Evolutionary conservation across 2,888 invertebrate genomes (phyloP), one percentile per base, ranked within the genome.

Genomic region (Euclidia mi): DNA sequence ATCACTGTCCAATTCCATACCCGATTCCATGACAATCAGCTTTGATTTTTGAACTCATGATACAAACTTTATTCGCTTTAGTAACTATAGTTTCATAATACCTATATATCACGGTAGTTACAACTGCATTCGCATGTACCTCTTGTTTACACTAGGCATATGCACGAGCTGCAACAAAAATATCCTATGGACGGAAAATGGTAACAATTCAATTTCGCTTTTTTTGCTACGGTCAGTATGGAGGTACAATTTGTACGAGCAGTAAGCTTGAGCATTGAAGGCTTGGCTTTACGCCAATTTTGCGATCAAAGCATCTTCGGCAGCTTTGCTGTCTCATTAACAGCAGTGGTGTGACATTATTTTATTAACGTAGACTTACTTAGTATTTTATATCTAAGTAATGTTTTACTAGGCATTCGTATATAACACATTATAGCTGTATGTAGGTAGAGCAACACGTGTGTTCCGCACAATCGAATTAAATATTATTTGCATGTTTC

Each of bases 161-260:
- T 91, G 92, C 92, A 93, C 92, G 91, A 87, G 80, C 76, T 79
- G 85, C 87, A 83, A 85, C 79, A 76, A 74, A 81, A 89, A 88
- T 87, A 84, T 91, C 91, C 90, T 85, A 84, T 79, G 80, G 90
- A 91, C 89, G 89, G 91, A 91, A 87, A 85, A 86, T 85, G 89
- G 88, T 88, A 91, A 93, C 93, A 94, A 93, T 94, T 94, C 93
- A 93, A 93, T 94, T 94, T 93, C 93, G 93, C 92, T 92, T 93
- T 89, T n/a, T 90, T 92, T 88, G 92, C 92, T 92, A 87, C 74
- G 83, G 84, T 87, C 83, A 77, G 81, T 90, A 84, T 84, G 76
- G 80, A 86, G 73, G 84, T 85, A 82, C 76, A 76, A 83, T 85
- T 85, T 88, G 82, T 88, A 84, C 84, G 88, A 85, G 78, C 84